Evolutionary conservation across 30 jellyfish, hydroid and myxozoan species (phyloP).

Genomic region (Nemopilema nomurai): DNA sequence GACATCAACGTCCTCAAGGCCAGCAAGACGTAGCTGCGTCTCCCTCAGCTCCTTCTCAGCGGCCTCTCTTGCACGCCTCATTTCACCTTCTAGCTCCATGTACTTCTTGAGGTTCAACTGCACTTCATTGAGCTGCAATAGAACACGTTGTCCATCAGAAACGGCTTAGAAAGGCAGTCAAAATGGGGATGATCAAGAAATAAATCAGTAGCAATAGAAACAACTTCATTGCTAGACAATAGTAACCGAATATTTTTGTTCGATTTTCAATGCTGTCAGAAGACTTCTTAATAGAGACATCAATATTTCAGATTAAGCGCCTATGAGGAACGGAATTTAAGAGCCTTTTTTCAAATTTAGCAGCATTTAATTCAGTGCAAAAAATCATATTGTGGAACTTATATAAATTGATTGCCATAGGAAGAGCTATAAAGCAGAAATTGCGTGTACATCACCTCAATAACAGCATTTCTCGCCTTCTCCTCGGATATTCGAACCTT

Average conservation of each 20-base stretch:
- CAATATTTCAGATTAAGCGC: too few species aligned
- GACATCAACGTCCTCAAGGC: constrained; percentile 67
- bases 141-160: neutral
- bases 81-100: constrained; percentile 61
- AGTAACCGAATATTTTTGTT: too few species aligned
- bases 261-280: too few species aligned
- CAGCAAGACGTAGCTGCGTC: constrained; percentile 57
- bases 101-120: constrained; percentile 33
- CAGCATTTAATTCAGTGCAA: too few species aligned
- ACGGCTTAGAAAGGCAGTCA: too few species aligned
- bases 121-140: constrained; percentile 50
- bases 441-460: constrained; percentile 19
- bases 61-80: constrained; percentile 34
- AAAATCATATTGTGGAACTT: too few species aligned
- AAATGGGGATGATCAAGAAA: too few species aligned
- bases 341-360: too few species aligned
- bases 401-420: neutral
- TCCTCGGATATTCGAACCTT: constrained; percentile 47
- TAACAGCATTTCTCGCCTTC: constrained; percentile 24
- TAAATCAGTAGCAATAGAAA: too few species aligned
- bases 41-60: constrained; percentile 69
- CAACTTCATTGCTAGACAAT: too few species aligned
- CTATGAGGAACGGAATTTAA: too few species aligned
- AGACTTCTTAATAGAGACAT: too few species aligned
- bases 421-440: neutral